Conservation (phyloP, 2,113 vertebrate genomes). For the Brachypteracias leptosomus region DNA sequence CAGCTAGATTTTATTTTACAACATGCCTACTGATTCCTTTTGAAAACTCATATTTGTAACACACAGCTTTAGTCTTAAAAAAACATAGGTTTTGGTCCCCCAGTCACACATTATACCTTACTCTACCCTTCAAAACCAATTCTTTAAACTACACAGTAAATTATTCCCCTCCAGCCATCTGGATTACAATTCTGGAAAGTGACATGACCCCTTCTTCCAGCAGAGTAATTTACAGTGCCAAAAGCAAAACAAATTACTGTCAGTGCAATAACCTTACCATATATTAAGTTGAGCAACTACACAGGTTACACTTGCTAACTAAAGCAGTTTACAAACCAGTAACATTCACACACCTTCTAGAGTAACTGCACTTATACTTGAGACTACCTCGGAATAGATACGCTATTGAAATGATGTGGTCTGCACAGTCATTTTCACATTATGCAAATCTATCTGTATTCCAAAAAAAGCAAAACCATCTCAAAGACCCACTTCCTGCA, state of each 20-base stretch:
- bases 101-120: background rate
- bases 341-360: background rate
- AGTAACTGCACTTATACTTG: background rate
- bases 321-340: background rate
- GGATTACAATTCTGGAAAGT: slow-evolving; percentile 23
- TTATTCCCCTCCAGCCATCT: background rate
- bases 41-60: background rate
- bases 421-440: background rate
- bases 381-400: background rate
- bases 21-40: background rate
- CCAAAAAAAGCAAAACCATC: background rate
- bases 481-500: background rate
- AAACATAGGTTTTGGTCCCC: background rate
- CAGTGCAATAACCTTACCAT: background rate
- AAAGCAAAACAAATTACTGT: slow-evolving; percentile 30
- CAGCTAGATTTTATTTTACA: background rate
- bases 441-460: background rate
- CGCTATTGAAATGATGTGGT: background rate
- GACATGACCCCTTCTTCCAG: slow-evolving; percentile 6
- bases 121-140: background rate
- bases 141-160: background rate
- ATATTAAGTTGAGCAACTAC: background rate
- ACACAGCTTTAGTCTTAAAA: background rate
- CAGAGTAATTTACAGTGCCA: slow-evolving; percentile 20
- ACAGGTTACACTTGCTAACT: background rate